Conservation (phyloP, 2,113 vertebrate genomes). For the Carassius carassius region DNA sequence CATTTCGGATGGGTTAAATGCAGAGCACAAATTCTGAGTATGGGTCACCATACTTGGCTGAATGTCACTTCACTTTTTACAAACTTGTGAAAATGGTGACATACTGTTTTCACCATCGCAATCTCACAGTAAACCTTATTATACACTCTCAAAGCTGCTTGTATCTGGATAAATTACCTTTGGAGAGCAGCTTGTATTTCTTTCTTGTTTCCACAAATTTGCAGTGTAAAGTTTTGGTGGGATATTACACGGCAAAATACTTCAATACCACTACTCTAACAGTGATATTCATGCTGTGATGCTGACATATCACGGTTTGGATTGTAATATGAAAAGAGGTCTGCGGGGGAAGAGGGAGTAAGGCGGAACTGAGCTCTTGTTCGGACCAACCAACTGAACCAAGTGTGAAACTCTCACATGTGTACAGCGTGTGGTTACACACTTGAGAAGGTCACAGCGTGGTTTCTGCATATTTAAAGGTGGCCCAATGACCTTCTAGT, state of each 20-base stretch:
- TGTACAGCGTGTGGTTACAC: conserved; percentile 19
- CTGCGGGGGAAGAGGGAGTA: background rate
- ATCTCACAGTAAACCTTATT: background rate
- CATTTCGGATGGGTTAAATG: too few relatives aligned
- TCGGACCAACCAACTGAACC: background rate
- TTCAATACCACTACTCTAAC: background rate
- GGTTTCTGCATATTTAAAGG: conserved; percentile 45
- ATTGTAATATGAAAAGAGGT: background rate
- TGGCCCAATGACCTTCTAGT: conserved; percentile 35
- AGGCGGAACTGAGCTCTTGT: background rate
- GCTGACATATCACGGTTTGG: background rate
- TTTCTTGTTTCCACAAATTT: background rate
- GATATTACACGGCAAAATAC: background rate
- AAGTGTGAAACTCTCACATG: conserved; percentile 17
- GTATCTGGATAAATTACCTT: background rate
- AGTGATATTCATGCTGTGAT: background rate
- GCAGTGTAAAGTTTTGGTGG: background rate
- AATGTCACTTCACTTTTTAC: background rate
- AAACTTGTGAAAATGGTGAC: conserved; percentile 2
- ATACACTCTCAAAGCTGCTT: background rate
- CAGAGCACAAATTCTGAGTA: too few relatives aligned
- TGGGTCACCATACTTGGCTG: too few relatives aligned
- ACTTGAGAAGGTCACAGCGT: conserved; percentile 39
- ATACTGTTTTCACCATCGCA: background rate
- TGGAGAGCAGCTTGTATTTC: background rate